Evolutionary conservation across 2,113 vertebrate genomes (phyloP).

Genomic region (Gnathochromis pfefferi): DNA sequence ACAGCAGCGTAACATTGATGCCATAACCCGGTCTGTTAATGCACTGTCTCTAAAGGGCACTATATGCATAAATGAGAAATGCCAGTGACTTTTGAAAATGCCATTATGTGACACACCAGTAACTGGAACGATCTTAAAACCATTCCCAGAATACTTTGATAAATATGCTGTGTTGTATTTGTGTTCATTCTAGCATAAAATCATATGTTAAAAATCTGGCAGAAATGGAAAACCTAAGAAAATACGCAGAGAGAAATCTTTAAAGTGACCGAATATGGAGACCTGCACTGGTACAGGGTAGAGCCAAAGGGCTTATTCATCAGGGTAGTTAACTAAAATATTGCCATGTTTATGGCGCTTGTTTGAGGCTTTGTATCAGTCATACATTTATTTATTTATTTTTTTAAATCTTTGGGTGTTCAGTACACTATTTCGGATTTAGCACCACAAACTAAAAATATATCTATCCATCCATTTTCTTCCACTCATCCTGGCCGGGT

Average conservation of each 20-base stretch:
- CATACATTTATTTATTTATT: neutral
- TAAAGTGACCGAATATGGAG: neutral
- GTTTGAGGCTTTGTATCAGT: neutral
- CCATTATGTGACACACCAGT: neutral
- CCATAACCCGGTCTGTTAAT: neutral
- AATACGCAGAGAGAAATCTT: neutral
- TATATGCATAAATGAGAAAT: neutral
- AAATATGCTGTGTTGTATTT: neutral
- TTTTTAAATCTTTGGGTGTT: neutral
- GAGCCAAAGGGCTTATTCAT: neutral
- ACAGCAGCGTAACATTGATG: neutral
- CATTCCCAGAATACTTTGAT: neutral
- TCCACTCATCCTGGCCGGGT: rapidly evolving
- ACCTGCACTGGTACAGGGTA: neutral
- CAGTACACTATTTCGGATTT: rapidly evolving
- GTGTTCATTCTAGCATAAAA: neutral
- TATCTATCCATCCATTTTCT: neutral
- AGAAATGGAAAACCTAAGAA: neutral
- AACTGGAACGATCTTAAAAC: neutral
- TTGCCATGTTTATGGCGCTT: neutral
- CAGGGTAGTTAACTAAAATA: neutral
- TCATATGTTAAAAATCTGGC: rapidly evolving
- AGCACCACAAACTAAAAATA: neutral
- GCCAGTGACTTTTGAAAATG: neutral
- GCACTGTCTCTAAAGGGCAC: neutral